A percentile compares a stretch with the other conserved stretches of the same genome.
These are phyloP conservation scores for Perithous albicinctus DNA, from an alignment of 2,888 invertebrate genomes.

Conservation along the genomic window DNA sequence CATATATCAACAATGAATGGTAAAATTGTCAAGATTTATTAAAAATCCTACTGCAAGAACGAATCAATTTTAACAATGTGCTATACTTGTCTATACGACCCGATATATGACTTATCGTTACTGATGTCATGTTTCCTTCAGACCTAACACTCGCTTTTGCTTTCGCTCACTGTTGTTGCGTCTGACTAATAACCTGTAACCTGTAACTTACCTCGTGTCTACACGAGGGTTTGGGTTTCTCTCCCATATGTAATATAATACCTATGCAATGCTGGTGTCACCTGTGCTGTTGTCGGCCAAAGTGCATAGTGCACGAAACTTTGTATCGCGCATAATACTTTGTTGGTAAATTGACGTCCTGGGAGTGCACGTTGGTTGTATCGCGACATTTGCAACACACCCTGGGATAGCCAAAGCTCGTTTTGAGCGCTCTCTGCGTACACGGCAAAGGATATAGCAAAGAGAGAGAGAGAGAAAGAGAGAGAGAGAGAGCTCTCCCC, in stretches of 20 bases:
- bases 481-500: too few relatives aligned
- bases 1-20: too few relatives aligned
- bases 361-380: constrained; percentile 65
- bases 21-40: too few relatives aligned
- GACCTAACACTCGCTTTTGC: background rate
- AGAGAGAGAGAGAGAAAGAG: too few relatives aligned
- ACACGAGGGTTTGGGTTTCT: background rate
- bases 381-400: constrained; percentile 60
- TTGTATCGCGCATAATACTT: constrained; percentile 47
- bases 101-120: too few relatives aligned
- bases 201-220: background rate
- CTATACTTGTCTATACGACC: too few relatives aligned
- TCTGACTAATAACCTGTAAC: background rate
- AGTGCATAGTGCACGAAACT: constrained; percentile 58
- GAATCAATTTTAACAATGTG: too few relatives aligned
- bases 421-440: too few relatives aligned
- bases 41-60: too few relatives aligned
- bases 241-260: constrained; percentile 2
- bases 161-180: background rate
- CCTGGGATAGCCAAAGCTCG: constrained; percentile 16
- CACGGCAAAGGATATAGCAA: constrained; percentile 39
- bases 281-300: constrained; percentile 47
- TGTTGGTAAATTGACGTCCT: constrained; percentile 57
- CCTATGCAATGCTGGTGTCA: background rate
- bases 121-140: too few relatives aligned